phyloP scores from a whole-genome alignment of 23 tunicate species.

The Diplosoma virens region DNA sequence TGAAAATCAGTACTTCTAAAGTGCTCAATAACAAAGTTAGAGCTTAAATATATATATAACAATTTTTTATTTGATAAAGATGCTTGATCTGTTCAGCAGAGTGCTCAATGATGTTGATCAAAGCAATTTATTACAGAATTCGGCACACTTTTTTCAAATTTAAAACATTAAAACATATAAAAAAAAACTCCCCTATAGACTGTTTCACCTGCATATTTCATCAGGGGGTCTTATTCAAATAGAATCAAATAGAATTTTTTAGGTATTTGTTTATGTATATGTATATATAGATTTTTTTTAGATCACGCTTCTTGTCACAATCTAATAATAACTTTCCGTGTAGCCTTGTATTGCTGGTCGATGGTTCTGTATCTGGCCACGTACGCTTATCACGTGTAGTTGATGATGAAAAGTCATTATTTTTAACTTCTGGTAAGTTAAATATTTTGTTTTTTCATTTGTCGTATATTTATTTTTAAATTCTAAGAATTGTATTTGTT shows the following conservation, averaged over 20 bases:
- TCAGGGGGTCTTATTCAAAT: not conserved
- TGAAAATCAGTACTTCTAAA: too few species aligned
- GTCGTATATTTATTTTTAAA: too few species aligned
- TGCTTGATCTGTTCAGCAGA: too few species aligned
- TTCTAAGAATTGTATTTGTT: not conserved
- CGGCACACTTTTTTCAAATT: too few species aligned
- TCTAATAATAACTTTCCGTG: conserved; percentile 41
- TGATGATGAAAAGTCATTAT: conserved; percentile 17
- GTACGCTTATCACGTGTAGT: conserved; percentile 26
- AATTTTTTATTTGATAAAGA: too few species aligned
- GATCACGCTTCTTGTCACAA: conserved; percentile 26
- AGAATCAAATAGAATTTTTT: not conserved
- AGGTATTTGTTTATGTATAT: not conserved
- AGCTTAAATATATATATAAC: too few species aligned
- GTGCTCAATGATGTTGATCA: too few species aligned
- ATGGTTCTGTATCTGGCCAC: conserved; percentile 32
- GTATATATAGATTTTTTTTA: not conserved
- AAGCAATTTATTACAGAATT: too few species aligned
- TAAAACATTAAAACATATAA: too few species aligned
- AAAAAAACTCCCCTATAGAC: not conserved
- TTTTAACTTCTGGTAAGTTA: conserved; percentile 46
- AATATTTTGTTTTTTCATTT: not conserved
- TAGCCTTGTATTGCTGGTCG: conserved; percentile 11
- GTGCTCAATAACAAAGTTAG: too few species aligned
- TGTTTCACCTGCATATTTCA: not conserved